phyloP scores from a whole-genome alignment of 2,113 vertebrate species.

The Phrynosoma platyrhinos region DNA sequence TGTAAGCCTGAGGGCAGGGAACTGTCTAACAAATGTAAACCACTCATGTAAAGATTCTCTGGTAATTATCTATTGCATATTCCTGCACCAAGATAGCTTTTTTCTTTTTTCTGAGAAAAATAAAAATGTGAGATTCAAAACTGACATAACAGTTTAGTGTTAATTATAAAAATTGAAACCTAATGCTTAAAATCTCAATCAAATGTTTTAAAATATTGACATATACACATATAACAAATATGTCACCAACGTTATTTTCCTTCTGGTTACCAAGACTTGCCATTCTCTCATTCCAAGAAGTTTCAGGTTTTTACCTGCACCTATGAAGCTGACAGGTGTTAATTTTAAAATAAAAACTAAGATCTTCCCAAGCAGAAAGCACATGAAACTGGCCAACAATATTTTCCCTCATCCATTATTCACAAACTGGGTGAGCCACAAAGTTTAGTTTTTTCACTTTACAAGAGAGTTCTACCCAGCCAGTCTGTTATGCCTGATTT shows the following conservation, averaged over 20 bases:
- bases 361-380: neutral
- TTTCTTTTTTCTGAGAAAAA: no score
- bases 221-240: neutral
- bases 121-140: no score
- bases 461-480: neutral
- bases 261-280: neutral
- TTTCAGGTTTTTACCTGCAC: neutral
- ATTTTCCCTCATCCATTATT: neutral
- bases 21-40: no score
- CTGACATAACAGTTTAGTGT: no score
- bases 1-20: no score
- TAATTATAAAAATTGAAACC: no score
- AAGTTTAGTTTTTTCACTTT: neutral
- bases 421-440: neutral
- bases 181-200: no score
- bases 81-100: no score
- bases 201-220: neutral
- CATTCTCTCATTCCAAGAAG: neutral
- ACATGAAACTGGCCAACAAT: no score
- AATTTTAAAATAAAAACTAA: constrained; percentile 7
- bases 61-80: no score
- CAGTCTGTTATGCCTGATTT: neutral
- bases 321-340: neutral
- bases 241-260: neutral
- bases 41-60: no score